Conservation (phyloP, 2,113 vertebrate genomes). For the Notiomystis cincta region DNA sequence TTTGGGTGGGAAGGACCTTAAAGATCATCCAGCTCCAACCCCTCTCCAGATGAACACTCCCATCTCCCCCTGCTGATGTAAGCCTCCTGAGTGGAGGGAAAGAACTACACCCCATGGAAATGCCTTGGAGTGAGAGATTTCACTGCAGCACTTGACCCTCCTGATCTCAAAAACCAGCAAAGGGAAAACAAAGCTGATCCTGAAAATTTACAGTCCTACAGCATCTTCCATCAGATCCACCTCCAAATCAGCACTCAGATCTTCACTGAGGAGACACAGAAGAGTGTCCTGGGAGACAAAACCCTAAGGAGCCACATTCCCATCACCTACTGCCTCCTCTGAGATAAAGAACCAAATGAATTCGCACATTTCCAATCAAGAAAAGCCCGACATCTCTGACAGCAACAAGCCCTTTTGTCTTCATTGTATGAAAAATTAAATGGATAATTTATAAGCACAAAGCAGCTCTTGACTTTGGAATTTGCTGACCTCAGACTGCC, state of each 20-base stretch:
- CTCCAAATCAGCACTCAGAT: background rate
- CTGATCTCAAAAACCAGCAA: background rate
- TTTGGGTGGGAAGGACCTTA: background rate
- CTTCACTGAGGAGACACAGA: background rate
- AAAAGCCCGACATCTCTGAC: background rate
- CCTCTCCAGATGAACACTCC: background rate
- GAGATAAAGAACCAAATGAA: background rate
- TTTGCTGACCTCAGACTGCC: background rate
- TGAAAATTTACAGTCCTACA: background rate
- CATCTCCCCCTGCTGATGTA: background rate
- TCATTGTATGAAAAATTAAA: background rate
- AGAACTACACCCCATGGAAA: background rate
- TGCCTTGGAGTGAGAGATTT: background rate
- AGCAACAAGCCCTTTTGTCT: background rate
- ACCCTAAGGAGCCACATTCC: background rate
- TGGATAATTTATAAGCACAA: background rate
- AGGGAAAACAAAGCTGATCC: background rate
- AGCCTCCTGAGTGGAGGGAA: background rate
- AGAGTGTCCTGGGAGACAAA: background rate
- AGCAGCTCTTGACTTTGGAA: background rate
- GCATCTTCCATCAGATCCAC: background rate
- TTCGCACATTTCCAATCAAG: fast-evolving
- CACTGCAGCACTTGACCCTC: background rate
- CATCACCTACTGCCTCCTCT: background rate
- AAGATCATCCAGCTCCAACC: background rate